A percentile compares a stretch with the other conserved stretches of the same genome.
Evolutionary conservation across 2,888 invertebrate species (phyloP).

Genomic region (Stenurella melanura): DNA sequence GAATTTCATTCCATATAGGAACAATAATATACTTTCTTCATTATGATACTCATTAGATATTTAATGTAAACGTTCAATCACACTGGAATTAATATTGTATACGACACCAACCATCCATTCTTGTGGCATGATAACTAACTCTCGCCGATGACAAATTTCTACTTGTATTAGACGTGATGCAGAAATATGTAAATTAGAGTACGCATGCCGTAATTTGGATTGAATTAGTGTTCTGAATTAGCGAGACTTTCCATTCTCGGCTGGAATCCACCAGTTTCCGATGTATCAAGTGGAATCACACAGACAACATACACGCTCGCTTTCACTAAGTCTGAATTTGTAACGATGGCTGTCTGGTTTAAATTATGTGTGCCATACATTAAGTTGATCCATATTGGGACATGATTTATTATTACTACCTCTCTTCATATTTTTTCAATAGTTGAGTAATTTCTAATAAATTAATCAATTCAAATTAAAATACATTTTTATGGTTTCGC

Average conservation of each 20-base stretch:
- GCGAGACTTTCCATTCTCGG: conserved; percentile 63
- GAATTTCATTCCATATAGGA: too few relatives aligned
- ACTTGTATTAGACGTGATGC: conserved; percentile 31
- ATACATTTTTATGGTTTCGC: too few relatives aligned
- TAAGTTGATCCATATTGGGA: not conserved
- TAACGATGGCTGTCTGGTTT: conserved; percentile 44
- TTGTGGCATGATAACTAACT: conserved; percentile 15
- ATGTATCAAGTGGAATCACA: conserved; percentile 33
- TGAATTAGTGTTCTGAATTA: conserved; percentile 58
- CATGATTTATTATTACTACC: not conserved
- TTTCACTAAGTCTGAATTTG: conserved; percentile 43
- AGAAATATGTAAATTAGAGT: conserved; percentile 33
- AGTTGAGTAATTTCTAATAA: too few relatives aligned
- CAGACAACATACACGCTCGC: conserved; percentile 22
- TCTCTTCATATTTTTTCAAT: not conserved
- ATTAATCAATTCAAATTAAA: too few relatives aligned
- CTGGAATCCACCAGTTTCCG: conserved; percentile 50
- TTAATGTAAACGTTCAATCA: not conserved
- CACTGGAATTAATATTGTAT: not conserved
- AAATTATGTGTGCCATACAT: not conserved
- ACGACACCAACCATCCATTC: not conserved
- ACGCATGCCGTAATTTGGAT: conserved; percentile 25
- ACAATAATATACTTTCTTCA: too few relatives aligned
- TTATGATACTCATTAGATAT: not conserved
- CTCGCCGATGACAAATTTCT: conserved; percentile 42